Evolutionary conservation across 2,113 vertebrate genomes (phyloP), one percentile per base, ranked within the genome.

Genomic region (Onychorhynchus coronatus): DNA sequence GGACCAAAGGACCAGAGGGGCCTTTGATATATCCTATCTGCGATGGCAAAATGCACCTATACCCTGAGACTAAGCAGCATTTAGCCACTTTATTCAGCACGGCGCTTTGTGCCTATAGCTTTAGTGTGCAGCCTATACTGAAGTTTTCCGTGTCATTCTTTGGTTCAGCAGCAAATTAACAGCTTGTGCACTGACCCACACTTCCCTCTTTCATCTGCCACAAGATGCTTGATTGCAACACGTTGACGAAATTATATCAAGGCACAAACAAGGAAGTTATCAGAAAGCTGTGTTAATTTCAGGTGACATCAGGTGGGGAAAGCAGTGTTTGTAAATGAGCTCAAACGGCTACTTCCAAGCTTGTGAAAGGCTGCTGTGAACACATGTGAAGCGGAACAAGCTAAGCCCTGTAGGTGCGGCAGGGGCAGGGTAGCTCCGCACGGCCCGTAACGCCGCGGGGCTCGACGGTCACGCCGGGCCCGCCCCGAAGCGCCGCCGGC

Each of bases 361-460:
- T 63, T 35, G 66, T 15, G 74, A 28, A 24, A 55, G 18, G 16
- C 1, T 24, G 49, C 35, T 8, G 52, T 2, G 39, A 39, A 7
- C 39, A 17, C 1, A 12, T 4, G 66, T 8, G 33, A 31, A 37
- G 46, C 1, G 2, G 25, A n/a, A 27, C 23, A 3, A 19, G 30
- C 8, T 41, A 8, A 68, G 18, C 31, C 31, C 55, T 8, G 31
- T 8, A 56, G 20, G 31, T 21, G 55, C 55, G 55, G 55, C 55
- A 21, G 55, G 12, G 20, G 19, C 55, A 56, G 55, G 20, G 5
- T 0, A 12, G 27, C 41, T 14, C 66, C 7, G 3, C 8, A 8
- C 1, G 30, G 8, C 35, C 74, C 2, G 41, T 4, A 20, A 12
- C 12, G 5, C n/a, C 1, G 24, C 30, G 6, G 33, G 12, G 4